Percentiles rank a stretch among this genome's conserved stretches.
These are phyloP conservation scores for Etheostoma cragini DNA, from an alignment of 2,113 vertebrate species.

Conservation along the genomic window DNA sequence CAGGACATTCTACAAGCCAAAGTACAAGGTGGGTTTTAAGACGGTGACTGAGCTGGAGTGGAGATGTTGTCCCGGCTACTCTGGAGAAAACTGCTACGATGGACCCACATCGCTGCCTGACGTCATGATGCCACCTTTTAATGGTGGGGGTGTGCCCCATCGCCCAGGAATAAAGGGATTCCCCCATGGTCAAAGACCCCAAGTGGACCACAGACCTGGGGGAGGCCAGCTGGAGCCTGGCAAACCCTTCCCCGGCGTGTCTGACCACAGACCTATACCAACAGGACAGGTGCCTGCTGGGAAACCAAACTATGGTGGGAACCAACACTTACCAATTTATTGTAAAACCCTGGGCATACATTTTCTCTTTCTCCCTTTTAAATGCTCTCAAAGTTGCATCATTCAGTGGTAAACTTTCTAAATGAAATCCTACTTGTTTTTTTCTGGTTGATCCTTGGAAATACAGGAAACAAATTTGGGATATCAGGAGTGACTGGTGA, in stretches of 20 bases:
- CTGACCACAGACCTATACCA: slow-evolving; percentile 79
- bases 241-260: slow-evolving; percentile 81
- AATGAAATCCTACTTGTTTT: not conserved
- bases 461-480: slow-evolving; percentile 85
- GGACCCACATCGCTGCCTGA: slow-evolving; percentile 85
- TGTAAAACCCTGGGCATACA: not conserved
- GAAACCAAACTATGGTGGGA: slow-evolving; percentile 85
- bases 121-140: slow-evolving; percentile 82
- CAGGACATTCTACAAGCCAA: slow-evolving; percentile 92
- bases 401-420: not conserved
- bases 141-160: slow-evolving; percentile 82
- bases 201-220: slow-evolving; percentile 72
- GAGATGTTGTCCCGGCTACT: slow-evolving; percentile 94
- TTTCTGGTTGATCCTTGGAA: slow-evolving; percentile 24
- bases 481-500: slow-evolving; percentile 88
- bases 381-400: too few species aligned
- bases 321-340: not conserved
- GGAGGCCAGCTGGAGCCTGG: slow-evolving; percentile 79
- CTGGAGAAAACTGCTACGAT: slow-evolving; percentile 90
- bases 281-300: slow-evolving; percentile 76
- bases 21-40: slow-evolving; percentile 94
- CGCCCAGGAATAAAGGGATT: slow-evolving; percentile 82
- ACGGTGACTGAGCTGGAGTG: slow-evolving; percentile 94
- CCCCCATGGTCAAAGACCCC: slow-evolving; percentile 73
- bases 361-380: not conserved